Evolutionary conservation across 2,113 vertebrate genomes (phyloP).

Genomic region (Agelaius phoeniceus): DNA sequence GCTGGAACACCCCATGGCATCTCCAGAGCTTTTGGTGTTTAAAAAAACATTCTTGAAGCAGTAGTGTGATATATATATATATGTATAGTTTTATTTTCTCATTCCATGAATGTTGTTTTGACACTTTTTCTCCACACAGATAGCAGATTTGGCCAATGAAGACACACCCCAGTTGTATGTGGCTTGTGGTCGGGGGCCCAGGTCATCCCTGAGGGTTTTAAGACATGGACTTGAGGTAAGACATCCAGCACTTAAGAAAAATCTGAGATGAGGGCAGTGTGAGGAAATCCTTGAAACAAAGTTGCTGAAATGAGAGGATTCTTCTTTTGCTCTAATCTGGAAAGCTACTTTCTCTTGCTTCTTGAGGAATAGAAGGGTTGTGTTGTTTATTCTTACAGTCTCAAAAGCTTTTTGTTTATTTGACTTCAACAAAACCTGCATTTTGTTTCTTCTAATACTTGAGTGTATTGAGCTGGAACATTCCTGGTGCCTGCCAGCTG

Average conservation of each 20-base stretch:
- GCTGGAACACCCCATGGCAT: not conserved
- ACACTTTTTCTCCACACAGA: slow-evolving; percentile 70
- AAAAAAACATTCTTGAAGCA: not conserved
- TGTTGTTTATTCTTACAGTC: not conserved
- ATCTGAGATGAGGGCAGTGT: rapidly evolving
- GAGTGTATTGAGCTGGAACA: not conserved
- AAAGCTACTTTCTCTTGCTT: not conserved
- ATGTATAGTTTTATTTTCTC: not conserved
- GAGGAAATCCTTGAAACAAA: not conserved
- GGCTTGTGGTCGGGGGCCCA: slow-evolving; percentile 91
- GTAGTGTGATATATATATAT: not conserved
- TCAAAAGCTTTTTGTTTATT: not conserved
- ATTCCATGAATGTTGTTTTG: not conserved
- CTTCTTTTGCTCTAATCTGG: not conserved
- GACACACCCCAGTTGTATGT: slow-evolving; percentile 97
- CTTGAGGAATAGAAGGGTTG: not conserved
- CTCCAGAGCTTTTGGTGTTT: not conserved
- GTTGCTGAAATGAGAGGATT: not conserved
- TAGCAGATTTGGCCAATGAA: slow-evolving; percentile 97
- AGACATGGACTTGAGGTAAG: slow-evolving; percentile 95
- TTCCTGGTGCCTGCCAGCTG: not conserved
- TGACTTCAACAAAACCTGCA: not conserved
- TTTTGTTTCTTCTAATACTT: not conserved
- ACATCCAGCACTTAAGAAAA: not conserved
- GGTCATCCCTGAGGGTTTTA: slow-evolving; percentile 92